These are phyloP conservation scores for Thaumetopoea pityocampa DNA, from an alignment of 1,140 invertebrate species.

Conservation along the genomic window DNA sequence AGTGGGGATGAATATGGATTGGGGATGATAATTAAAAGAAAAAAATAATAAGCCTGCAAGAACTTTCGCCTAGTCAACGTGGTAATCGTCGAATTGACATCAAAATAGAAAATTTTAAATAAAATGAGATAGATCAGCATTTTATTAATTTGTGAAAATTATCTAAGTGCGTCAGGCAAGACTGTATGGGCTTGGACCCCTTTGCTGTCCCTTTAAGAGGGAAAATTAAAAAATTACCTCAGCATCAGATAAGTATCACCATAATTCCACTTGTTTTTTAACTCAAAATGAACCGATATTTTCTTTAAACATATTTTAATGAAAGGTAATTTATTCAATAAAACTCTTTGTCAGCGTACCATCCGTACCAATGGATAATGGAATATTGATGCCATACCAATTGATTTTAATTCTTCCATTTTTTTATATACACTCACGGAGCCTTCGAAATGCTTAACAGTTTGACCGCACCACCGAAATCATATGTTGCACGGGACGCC, in stretches of 20 bases:
- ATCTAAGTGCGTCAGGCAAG: not conserved
- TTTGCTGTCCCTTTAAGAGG: slow-evolving; percentile 3
- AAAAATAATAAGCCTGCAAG: too few species aligned
- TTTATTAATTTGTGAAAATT: slow-evolving; percentile 4
- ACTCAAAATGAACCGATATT: slow-evolving; percentile 23
- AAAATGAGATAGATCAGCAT: too few species aligned
- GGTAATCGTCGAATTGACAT: too few species aligned
- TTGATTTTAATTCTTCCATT: slow-evolving; percentile 52
- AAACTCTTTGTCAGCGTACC: slow-evolving; percentile 50
- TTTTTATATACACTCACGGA: too few species aligned
- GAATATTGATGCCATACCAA: slow-evolving; percentile 57
- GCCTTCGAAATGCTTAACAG: too few species aligned
- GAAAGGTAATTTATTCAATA: slow-evolving; percentile 58
- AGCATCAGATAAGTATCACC: too few species aligned
- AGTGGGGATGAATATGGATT: too few species aligned
- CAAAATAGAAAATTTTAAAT: too few species aligned
- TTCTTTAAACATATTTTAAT: slow-evolving; percentile 52
- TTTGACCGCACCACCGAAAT: too few species aligned
- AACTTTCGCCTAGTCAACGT: too few species aligned
- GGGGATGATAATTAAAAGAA: too few species aligned
- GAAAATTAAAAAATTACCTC: slow-evolving; percentile 8
- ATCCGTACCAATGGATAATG: slow-evolving; percentile 55
- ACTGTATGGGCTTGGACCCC: not conserved
- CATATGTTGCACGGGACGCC: too few species aligned
- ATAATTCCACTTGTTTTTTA: slow-evolving; percentile 7